A percentile compares a stretch with the other conserved stretches of the same genome.
Evolutionary conservation across 2,113 vertebrate genomes (phyloP).

Genomic region (Petrocephalus microphthalmus): DNA sequence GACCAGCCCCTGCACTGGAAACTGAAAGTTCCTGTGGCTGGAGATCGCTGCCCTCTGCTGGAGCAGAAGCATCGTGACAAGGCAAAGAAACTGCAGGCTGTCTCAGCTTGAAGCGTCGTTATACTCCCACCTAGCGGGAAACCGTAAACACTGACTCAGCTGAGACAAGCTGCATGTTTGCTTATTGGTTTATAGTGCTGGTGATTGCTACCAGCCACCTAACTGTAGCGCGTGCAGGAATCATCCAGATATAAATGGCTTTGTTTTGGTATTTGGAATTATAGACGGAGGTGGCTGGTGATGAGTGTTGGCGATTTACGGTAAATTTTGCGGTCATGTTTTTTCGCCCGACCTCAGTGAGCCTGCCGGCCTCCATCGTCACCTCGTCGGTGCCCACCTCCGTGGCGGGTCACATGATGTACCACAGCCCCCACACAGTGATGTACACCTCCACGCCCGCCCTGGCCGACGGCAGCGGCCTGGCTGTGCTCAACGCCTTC

Average conservation of each 20-base stretch:
- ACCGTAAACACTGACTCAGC: not conserved
- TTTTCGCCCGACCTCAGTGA: slow-evolving; percentile 57
- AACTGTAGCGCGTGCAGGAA: not conserved
- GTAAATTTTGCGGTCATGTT: not conserved
- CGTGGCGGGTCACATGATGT: slow-evolving; percentile 88
- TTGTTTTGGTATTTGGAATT: not conserved
- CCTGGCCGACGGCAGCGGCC: slow-evolving; percentile 70
- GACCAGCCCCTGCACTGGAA: not conserved
- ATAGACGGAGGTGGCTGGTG: not conserved
- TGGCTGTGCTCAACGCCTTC: slow-evolving; percentile 87
- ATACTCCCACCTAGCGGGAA: not conserved
- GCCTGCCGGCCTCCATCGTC: slow-evolving; percentile 75
- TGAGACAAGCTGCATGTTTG: not conserved
- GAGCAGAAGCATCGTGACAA: not conserved
- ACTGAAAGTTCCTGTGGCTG: not conserved
- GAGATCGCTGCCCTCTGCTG: not conserved
- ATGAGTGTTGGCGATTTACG: not conserved
- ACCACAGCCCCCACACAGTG: slow-evolving; percentile 78
- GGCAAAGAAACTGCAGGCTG: not conserved
- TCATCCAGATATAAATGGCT: not conserved
- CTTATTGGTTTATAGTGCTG: not conserved
- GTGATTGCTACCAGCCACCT: not conserved
- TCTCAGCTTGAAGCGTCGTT: not conserved
- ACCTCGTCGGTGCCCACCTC: slow-evolving; percentile 79
- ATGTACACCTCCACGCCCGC: slow-evolving; percentile 84